Evolutionary conservation across 2,113 vertebrate species (phyloP), one percentile per base, ranked within the genome.

Genomic region (Poicephalus meyeri): DNA sequence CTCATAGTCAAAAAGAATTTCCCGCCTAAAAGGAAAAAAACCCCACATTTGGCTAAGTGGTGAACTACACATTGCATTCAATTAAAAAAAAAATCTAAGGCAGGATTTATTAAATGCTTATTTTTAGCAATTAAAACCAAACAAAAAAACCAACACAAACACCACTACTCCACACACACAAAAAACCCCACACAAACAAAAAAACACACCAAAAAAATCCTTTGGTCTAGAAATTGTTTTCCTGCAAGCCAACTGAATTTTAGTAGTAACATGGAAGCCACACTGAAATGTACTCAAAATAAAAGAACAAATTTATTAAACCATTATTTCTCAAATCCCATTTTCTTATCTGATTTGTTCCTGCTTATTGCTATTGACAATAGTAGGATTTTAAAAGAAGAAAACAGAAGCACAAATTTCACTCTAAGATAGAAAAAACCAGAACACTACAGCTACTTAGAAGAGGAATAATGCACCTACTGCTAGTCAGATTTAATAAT

Each of bases 1-100:
- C 76, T 99, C 99, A 1, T 99, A 99, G 96, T 99, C 99, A 97
- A 99, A 99, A 84, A 99, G 97, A 97, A 99, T 99, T 97, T 99
- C 99, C 93, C 97, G 98, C 92, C 99, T 99, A 95, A 69, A 97
- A 97, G 55, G n/a, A 85, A 13, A 3, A 78, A 55, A 16, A 0
- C 0, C 1, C 16, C 49, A 46, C 12, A 26, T 69, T 60, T 78
- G 13, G 64, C 7, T 84, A 53, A 81, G 9, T 25, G 33, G 20
- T 39, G 12, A 90, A 58, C 5, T 24, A 23, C 11, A 56, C 16
- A 26, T 28, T 69, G 16, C 7, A 83, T 24, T 12, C 3, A 74
- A 66, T 37, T 35, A n/a, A 76, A 86, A 35, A 86, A 35, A 71
- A 86, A 71, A 77, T 14, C 33, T 6, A 53, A 64, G 3, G 1